Percentiles rank a stretch among this genome's conserved stretches.
Conservation (phyloP, 2,113 vertebrate genomes). For the Lophura nycthemera region DNA sequence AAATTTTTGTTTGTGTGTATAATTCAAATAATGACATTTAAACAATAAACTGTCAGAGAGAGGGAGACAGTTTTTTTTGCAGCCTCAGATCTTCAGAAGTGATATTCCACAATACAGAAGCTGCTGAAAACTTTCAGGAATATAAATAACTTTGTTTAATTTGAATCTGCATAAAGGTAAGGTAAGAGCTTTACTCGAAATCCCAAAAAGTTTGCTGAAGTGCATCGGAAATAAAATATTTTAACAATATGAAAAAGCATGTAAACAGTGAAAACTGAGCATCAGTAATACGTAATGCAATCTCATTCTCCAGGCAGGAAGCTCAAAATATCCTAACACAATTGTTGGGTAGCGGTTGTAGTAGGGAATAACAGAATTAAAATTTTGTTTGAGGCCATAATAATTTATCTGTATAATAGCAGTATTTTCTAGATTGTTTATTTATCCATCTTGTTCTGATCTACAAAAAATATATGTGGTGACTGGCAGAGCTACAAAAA, state of each 20-base stretch:
- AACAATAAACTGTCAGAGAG: background rate
- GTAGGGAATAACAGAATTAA: background rate
- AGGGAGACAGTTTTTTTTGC: background rate
- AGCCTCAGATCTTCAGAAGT: background rate
- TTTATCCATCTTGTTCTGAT: background rate
- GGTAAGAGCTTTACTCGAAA: background rate
- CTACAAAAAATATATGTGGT: background rate
- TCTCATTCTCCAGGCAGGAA: background rate
- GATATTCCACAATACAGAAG: background rate
- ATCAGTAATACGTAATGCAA: background rate
- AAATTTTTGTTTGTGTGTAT: background rate
- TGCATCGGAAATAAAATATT: background rate
- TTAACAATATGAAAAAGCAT: background rate
- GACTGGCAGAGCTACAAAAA: background rate
- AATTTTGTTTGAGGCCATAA: conserved; percentile 1
- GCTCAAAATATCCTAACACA: background rate
- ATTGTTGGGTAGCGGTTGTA: background rate
- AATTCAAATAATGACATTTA: background rate
- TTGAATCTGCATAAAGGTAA: background rate
- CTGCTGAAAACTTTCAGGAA: background rate
- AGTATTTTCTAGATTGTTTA: background rate
- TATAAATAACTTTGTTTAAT: background rate
- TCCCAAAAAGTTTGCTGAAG: background rate
- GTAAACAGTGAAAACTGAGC: background rate
- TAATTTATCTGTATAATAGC: background rate